Base-by-base conservation (phyloP, 2,888 invertebrate species). In the Ormyrus pomaceus region DNA sequence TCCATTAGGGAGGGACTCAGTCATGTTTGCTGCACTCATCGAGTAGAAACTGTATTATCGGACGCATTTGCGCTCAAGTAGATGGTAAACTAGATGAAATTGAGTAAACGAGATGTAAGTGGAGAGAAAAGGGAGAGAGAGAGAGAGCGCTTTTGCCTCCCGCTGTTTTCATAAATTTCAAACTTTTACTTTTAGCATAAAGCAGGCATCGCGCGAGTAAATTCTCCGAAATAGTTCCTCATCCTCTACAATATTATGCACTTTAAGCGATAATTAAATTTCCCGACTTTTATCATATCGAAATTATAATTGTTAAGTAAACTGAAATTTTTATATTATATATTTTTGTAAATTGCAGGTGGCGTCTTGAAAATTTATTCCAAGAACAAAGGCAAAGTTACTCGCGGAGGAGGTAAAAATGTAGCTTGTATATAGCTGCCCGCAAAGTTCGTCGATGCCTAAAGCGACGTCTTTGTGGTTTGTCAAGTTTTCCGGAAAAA, bases 401-500 rank as follows among this genome's bases (percentile, higher is more conserved):
- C 61, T 78, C 46, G 53, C 61, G 53, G 34, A 34, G 19, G 10
- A 46, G 45, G 19, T 34, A 51, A 71, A 77, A 77, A 72, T 65
- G 34, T 34, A 72, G 51, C 72, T 72, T 78, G 66, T 59, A 78
- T 66, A 59, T 55, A 53, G 50, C 56, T 58, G 66, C 34, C 34
- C 48, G 19, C n/a, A 59, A 72, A 78, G 45, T 78, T 72, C 10
- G 64, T 3, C 51, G 69, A 69, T 71, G 62, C 74, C 79, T 50
- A 11, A 46, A 79, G 74, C 69, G 69, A 69, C 50, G 69, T 71
- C 65, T 71, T 77, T 77, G 53, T 9, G 69, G 79, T 64, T 76
- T 68, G 71, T 75, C 75, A 71, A 79, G 79, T 70, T 79, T 74
- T 74, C 70, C 55, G 19, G 71, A 80, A 80, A 76, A 80, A 80